Evolutionary conservation across 1,140 invertebrate genomes (phyloP).

Genomic region (Hestina assimilis): DNA sequence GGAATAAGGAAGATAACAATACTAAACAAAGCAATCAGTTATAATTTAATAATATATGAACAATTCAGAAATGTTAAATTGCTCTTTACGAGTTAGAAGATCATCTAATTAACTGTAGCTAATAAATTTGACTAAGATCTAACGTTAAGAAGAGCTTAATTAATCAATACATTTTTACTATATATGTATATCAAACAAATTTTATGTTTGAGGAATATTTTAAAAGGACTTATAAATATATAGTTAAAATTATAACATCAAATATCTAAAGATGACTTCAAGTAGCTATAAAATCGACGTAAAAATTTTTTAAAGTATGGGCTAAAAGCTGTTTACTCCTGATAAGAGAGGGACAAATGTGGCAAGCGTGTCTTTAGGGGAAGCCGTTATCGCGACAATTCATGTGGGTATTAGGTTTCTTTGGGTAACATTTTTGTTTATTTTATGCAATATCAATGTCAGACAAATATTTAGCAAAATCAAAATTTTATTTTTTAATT

Average conservation of each 20-base stretch:
- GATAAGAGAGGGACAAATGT: constrained; percentile 35
- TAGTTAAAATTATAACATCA: background rate
- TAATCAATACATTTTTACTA: no score
- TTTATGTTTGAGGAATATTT: background rate
- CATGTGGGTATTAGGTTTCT: constrained; percentile 30
- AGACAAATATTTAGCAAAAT: constrained; percentile 1
- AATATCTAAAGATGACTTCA: background rate
- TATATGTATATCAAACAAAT: no score
- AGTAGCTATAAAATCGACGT: constrained; percentile 12
- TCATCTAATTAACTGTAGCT: no score
- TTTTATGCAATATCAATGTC: no score
- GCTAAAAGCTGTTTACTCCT: constrained; percentile 21
- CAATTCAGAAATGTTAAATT: no score
- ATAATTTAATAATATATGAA: no score
- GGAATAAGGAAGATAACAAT: no score
- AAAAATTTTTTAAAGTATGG: constrained; percentile 21
- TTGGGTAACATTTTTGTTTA: constrained; percentile 3
- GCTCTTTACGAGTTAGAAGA: no score
- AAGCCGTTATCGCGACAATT: constrained; percentile 34
- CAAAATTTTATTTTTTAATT: no score
- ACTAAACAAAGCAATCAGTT: no score
- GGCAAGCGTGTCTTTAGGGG: constrained; percentile 32
- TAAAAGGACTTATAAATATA: background rate
- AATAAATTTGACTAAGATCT: no score
- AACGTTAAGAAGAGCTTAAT: no score